Base-by-base conservation (phyloP, 1,140 invertebrate species). In the Mizuhopecten yessoensis region DNA sequence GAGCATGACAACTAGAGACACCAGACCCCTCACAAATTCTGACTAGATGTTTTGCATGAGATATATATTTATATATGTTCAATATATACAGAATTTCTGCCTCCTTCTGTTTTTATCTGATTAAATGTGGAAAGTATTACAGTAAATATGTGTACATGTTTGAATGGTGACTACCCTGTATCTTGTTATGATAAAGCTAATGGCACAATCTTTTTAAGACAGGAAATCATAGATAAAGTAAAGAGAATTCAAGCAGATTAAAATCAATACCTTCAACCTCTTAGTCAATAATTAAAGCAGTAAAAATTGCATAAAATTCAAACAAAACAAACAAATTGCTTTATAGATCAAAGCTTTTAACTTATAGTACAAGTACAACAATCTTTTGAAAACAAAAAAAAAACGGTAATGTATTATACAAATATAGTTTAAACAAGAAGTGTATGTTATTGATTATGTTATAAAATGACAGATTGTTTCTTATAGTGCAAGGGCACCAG, bases 271-370 rank as follows among this genome's bases (percentile, higher is more conserved):
- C 23, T 29, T 75, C 57, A 75, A 75, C 23, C 29, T 29, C 57
- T 17, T 75, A 75, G 29, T 75, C n/a, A 75, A 75, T 75, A 75
- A 75, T 75, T 75, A 75, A 75, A 75, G 57, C 57, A 75, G 57
- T 75, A 75, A 75, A 75, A 75, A 75, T 75, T 17, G 29, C 57
- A 75, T 75, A 75, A 75, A 75, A 75, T 7, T 39, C 36, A 39
- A 39, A 57, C 45, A 57, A 57, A 57, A 57, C 23, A 75, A 75
- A 75, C 57, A 75, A 45, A 10, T 13, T 17, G n/a, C 11, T 75
- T 75, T n/a, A 75, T 5, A 75, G 57, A 75, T 75, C 57, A 75
- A 75, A 75, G n/a, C 57, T 75, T 75, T 29, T 75, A 15, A 45
- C 17, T 15, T 45, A 17, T 39, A 39, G 13, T n/a, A n/a, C 13